Base-by-base conservation (phyloP, 2,113 vertebrate genomes). In the Murina feae region DNA sequence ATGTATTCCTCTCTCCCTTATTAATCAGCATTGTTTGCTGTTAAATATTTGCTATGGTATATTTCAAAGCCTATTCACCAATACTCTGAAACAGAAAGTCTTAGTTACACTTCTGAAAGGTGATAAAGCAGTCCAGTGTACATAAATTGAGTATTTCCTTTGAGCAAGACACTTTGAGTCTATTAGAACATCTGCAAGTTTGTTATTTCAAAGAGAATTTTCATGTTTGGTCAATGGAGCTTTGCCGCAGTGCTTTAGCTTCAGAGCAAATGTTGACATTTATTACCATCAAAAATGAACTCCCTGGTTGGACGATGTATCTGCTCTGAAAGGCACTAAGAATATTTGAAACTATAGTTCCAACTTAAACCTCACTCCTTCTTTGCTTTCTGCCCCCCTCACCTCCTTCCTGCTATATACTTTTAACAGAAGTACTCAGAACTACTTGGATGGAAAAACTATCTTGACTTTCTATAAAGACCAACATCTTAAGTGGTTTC, bases 331-430 rank as follows among this genome's bases (percentile, higher is more conserved):
- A 96, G 84, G 16, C 42, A 35, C 2, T 95, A 90, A 89, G 30
- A 30, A 78, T 95, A 96, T 90, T 95, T 96, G 91, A 97, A 97
- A 82, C 49, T 21, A 9, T 75, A 79, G 84, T 97, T 97, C 49
- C 32, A 95, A 76, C 35, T 47, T 90, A 92, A 55, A 53, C 17
- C 6, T 92, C 93, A 93, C 69, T 74, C 28, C 11, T 90, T 81
- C n/a, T 93, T 91, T 55, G 35, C 91, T 47, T 78, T 82, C 49
- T 44, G 0, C 18, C 30, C 20, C 72, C 10, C 23, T 86, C 39
- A 93, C 92, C 20, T 79, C 75, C 32, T 44, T 65, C 92, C 20
- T 35, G 76, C 76, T 68, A 49, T 42, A 30, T 90, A 71, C 37
- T 74, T 94, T 89, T 75, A 55, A 16, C 68, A 93, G 72, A 95